phyloP scores from a whole-genome alignment of 2,888 invertebrate genomes.

The Tenthredo notha region DNA sequence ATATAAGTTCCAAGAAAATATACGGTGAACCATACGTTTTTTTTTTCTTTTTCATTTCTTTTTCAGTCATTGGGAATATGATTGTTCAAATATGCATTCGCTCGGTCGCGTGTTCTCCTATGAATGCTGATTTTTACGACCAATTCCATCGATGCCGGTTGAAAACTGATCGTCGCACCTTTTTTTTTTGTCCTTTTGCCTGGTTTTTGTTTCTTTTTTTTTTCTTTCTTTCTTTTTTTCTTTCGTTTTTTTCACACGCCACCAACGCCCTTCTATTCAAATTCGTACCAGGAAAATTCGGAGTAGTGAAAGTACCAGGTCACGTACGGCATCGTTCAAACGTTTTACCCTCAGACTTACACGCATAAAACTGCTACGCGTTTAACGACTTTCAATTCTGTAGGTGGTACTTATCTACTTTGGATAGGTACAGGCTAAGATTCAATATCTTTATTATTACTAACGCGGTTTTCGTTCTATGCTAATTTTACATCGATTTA shows the following conservation, averaged over 20 bases:
- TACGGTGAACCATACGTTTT: background rate
- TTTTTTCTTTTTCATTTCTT: background rate
- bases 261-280: constrained; percentile 14
- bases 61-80: background rate
- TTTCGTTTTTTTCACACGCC: constrained; percentile 10
- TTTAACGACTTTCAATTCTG: constrained; percentile 27
- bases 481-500: background rate
- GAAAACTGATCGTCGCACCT: constrained; percentile 45
- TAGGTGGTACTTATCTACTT: background rate
- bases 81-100: constrained; percentile 44
- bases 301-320: constrained; percentile 22
- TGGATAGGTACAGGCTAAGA: background rate
- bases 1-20: background rate
- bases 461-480: background rate
- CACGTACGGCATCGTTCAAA: constrained; percentile 38
- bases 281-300: constrained; percentile 39
- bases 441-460: constrained; percentile 5
- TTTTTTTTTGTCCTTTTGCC: background rate
- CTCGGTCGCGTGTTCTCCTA: constrained; percentile 28
- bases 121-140: constrained; percentile 52
- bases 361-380: constrained; percentile 20
- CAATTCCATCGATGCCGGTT: constrained; percentile 44
- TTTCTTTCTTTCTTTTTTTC: background rate
- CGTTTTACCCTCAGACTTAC: constrained; percentile 15
- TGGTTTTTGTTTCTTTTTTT: background rate